Evolutionary conservation across 2,113 vertebrate genomes (phyloP).

Genomic region (Channa argus): DNA sequence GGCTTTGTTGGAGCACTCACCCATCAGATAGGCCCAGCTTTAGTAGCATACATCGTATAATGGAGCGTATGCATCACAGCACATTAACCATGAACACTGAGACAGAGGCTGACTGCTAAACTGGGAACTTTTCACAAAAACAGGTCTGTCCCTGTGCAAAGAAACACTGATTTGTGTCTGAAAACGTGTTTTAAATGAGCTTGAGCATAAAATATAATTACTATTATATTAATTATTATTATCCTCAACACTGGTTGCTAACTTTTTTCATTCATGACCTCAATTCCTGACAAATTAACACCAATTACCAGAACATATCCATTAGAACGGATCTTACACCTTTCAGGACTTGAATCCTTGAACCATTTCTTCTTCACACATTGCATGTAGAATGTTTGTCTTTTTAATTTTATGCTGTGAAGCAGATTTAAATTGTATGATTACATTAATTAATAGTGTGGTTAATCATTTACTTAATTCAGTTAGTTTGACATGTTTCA

Average conservation of each 20-base stretch:
- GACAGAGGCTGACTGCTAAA: constrained; percentile 55
- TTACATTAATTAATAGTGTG: too few species aligned
- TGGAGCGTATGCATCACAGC: constrained; percentile 93
- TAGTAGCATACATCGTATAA: constrained; percentile 92
- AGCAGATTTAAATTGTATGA: too few species aligned
- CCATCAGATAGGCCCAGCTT: constrained; percentile 92
- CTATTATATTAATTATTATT: too few species aligned
- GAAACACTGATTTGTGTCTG: not conserved
- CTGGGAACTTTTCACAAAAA: not conserved
- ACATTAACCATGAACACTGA: constrained; percentile 60
- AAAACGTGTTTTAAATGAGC: constrained; percentile 14
- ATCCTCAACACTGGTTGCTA: too few species aligned
- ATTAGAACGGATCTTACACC: too few species aligned
- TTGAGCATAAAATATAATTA: too few species aligned
- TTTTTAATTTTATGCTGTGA: not conserved
- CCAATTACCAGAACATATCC: not conserved
- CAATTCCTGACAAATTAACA: not conserved
- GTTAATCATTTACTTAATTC: too few species aligned
- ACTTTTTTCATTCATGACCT: not conserved
- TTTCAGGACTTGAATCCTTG: constrained; percentile 5
- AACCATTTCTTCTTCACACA: not conserved
- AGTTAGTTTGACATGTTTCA: too few species aligned
- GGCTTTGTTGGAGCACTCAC: constrained; percentile 94
- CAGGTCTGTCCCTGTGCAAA: not conserved
- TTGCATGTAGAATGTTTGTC: not conserved